Conservation (phyloP, 2,113 vertebrate genomes). For the Motacilla alba region DNA sequence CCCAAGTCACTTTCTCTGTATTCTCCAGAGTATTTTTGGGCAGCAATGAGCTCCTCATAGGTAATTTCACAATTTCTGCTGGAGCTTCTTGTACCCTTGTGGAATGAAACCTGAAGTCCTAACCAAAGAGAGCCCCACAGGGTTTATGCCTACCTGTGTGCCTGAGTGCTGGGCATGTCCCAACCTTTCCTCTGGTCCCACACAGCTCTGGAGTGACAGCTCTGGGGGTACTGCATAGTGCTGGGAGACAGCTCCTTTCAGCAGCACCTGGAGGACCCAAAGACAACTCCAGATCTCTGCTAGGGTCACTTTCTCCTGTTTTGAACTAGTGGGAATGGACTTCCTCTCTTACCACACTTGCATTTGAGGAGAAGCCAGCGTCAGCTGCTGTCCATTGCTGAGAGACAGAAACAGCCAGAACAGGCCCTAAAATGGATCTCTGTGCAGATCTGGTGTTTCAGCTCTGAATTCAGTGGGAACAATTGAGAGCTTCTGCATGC, state of each 20-base stretch:
- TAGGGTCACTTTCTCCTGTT: not conserved
- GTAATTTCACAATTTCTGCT: not conserved
- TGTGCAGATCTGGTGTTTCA: not conserved
- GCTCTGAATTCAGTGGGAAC: not conserved
- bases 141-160: rapidly evolving
- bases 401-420: not conserved
- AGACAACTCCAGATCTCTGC: not conserved
- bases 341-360: not conserved
- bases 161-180: not conserved
- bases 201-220: not conserved
- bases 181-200: not conserved
- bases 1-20: not conserved
- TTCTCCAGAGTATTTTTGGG: not conserved
- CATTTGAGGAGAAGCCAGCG: not conserved
- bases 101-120: not conserved
- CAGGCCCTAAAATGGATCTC: not conserved
- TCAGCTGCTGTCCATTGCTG: not conserved
- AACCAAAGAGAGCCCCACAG: not conserved
- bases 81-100: not conserved
- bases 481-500: not conserved
- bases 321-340: not conserved
- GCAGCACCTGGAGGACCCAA: not conserved
- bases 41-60: not conserved
- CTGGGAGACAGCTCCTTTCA: not conserved
- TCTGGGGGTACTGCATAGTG: not conserved